Conservation (phyloP, 2,888 invertebrate genomes). For the Dryocosmus kuriphilus region DNA sequence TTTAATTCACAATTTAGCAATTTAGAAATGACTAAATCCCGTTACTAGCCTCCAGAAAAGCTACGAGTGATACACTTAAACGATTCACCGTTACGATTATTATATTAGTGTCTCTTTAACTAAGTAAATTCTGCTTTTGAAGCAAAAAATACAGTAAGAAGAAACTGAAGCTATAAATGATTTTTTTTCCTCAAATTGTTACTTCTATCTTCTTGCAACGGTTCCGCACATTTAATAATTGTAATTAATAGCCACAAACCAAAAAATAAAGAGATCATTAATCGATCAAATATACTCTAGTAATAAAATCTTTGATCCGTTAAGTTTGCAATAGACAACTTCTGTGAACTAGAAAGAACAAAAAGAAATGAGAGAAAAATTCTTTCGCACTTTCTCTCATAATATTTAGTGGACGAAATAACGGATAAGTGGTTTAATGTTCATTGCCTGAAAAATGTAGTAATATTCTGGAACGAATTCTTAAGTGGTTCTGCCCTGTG, state of each 20-base stretch:
- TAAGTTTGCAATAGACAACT: constrained; percentile 22
- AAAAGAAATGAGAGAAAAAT: neutral
- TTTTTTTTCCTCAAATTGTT: constrained; percentile 14
- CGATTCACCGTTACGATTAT: constrained; percentile 20
- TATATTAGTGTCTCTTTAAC: constrained; percentile 22
- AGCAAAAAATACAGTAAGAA: neutral
- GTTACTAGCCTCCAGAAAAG: constrained; percentile 8
- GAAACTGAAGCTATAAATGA: constrained; percentile 6
- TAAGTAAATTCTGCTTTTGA: neutral
- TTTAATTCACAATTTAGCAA: neutral
- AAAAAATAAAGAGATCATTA: constrained; percentile 30
- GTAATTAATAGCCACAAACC: constrained; percentile 33
- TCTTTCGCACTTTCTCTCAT: constrained; percentile 21
- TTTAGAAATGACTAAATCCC: constrained; percentile 17
- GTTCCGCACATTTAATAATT: constrained; percentile 33
- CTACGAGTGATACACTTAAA: constrained; percentile 33
- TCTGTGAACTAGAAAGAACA: neutral
- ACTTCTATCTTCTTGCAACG: constrained; percentile 18
- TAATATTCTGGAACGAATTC: neutral
- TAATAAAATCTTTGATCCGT: constrained; percentile 15
- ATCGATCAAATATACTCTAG: neutral
- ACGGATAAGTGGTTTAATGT: constrained; percentile 21
- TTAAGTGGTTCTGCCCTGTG: constrained; percentile 2
- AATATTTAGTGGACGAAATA: constrained; percentile 25
- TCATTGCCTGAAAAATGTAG: neutral